Evolutionary conservation across 1,140 invertebrate genomes (phyloP).

Genomic region (Pogonognathellus flavescens): DNA sequence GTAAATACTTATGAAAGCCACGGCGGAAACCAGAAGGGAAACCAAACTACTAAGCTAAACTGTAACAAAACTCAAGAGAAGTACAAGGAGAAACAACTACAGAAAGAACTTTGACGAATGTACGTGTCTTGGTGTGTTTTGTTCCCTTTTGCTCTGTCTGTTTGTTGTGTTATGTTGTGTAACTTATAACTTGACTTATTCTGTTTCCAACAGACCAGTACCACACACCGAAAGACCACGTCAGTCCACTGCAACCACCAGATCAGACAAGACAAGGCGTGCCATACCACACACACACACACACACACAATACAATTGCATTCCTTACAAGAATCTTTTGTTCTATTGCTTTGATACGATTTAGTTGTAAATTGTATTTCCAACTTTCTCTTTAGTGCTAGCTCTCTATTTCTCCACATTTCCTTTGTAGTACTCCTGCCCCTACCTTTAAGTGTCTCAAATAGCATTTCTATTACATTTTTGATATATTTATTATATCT

Average conservation of each 20-base stretch:
- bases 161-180: conserved; percentile 25
- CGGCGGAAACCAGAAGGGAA: conserved; percentile 39
- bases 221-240: conserved; percentile 4
- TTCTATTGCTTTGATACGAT: conserved; percentile 22
- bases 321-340: conserved; percentile 27
- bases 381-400: background rate
- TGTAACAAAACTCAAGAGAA: conserved; percentile 12
- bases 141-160: conserved; percentile 6
- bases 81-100: background rate
- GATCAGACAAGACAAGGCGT: conserved; percentile 23
- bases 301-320: conserved; percentile 27
- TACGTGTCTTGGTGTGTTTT: conserved; percentile 32
- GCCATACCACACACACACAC: conserved; percentile 9
- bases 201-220: conserved; percentile 29
- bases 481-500: background rate
- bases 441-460: no score
- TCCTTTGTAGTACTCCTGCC: no score
- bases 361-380: conserved; percentile 22
- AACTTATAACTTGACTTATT: conserved; percentile 25
- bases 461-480: background rate
- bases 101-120: conserved; percentile 46
- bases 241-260: conserved; percentile 21
- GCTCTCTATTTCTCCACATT: no score
- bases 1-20: conserved; percentile 40
- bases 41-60: conserved; percentile 29